phyloP scores from a whole-genome alignment of 2,113 vertebrate genomes.

The Pithys albifrons region DNA sequence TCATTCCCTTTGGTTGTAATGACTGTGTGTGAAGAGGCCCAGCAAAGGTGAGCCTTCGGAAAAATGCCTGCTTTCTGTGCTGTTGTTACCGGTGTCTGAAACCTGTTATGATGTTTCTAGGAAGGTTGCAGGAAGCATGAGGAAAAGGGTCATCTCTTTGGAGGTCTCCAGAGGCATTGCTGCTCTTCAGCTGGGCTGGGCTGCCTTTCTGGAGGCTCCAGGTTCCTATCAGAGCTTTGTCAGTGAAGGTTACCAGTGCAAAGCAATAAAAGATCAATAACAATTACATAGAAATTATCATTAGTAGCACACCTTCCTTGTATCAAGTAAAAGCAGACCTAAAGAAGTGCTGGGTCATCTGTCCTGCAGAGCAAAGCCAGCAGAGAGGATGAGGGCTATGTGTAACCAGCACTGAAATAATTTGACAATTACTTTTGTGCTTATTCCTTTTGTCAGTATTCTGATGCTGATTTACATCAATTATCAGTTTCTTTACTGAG shows the following conservation, averaged over 20 bases:
- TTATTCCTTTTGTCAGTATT: background rate
- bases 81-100: background rate
- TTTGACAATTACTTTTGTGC: background rate
- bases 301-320: background rate
- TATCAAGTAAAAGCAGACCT: background rate
- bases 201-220: background rate
- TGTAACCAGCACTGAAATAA: conserved; percentile 5
- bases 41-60: background rate
- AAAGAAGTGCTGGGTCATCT: background rate
- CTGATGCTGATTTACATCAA: conserved; percentile 34
- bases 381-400: background rate
- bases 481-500: background rate
- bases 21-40: background rate
- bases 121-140: background rate
- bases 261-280: conserved; percentile 52
- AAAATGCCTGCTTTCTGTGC: background rate
- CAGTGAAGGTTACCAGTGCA: background rate
- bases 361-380: background rate
- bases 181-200: background rate
- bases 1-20: background rate
- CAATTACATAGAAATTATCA: conserved; percentile 43
- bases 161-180: background rate
- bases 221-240: conserved; percentile 34
- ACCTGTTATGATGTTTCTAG: background rate
- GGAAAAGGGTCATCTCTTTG: background rate